These are phyloP conservation scores for Porites lutea DNA, from an alignment of 64 coral and sea anemone genomes.

Conservation along the genomic window DNA sequence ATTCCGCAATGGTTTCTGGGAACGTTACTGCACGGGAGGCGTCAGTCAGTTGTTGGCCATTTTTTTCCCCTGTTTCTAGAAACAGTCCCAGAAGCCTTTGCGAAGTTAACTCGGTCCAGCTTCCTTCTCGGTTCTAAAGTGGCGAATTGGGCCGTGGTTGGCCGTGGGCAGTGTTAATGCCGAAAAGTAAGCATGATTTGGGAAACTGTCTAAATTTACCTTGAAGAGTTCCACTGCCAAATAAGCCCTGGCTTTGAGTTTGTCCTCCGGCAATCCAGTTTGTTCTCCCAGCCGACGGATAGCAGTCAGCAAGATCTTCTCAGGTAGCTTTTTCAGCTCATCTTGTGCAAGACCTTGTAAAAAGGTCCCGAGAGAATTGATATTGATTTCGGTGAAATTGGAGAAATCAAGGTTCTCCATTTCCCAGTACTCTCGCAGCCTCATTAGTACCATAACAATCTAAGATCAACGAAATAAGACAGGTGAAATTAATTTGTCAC, in stretches of 20 bases:
- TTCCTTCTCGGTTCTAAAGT: no score
- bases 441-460: conserved; percentile 77
- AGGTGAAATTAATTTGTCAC: background rate
- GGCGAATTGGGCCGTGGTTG: no score
- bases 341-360: conserved; percentile 76
- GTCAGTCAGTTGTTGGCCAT: no score
- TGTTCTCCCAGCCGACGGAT: conserved; percentile 89
- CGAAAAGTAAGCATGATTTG: no score
- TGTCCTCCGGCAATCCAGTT: conserved; percentile 85
- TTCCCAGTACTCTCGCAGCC: conserved; percentile 96
- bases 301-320: conserved; percentile 78
- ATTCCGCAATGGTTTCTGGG: no score
- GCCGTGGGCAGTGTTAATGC: no score
- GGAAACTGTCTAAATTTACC: conserved; percentile 34
- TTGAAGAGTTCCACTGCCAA: conserved; percentile 88
- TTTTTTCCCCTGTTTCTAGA: no score
- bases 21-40: no score
- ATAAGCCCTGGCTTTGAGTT: conserved; percentile 88
- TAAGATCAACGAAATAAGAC: background rate
- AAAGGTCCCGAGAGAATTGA: conserved; percentile 90
- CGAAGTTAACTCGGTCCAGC: no score
- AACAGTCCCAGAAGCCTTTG: no score
- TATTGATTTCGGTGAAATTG: conserved; percentile 92
- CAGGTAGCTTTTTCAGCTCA: conserved; percentile 74
- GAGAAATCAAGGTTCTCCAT: conserved; percentile 81